phyloP scores from a whole-genome alignment of 1,140 invertebrate species.

The Euwallacea fornicatus region DNA sequence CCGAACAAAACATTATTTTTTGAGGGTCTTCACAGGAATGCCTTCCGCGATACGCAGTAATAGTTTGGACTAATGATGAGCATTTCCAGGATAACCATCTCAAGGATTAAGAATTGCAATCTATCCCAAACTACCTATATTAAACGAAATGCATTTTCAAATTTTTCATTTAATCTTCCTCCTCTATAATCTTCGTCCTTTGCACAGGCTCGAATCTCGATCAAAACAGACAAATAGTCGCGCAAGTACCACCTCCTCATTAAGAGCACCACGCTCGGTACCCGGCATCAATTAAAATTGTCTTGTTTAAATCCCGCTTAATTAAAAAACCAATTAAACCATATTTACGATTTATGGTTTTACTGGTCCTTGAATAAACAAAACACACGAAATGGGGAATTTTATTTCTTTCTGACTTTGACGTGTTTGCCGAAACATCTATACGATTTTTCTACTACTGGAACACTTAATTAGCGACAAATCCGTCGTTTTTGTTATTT shows the following conservation, averaged over 20 bases:
- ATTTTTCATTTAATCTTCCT: too few relatives aligned
- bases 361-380: background rate
- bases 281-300: constrained; percentile 32
- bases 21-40: too few relatives aligned
- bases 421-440: background rate
- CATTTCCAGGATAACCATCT: too few relatives aligned
- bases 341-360: constrained; percentile 30
- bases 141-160: too few relatives aligned
- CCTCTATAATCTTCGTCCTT: too few relatives aligned
- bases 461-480: background rate
- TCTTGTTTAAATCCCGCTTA: constrained; percentile 32
- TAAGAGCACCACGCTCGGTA: constrained; percentile 11
- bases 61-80: too few relatives aligned
- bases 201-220: too few relatives aligned
- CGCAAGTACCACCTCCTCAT: constrained; percentile 17
- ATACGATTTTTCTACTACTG: background rate
- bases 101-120: too few relatives aligned
- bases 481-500: background rate
- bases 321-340: constrained; percentile 35
- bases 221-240: constrained; percentile 3
- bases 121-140: too few relatives aligned
- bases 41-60: too few relatives aligned
- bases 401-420: constrained; percentile 2
- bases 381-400: background rate
- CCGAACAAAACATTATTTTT: too few relatives aligned